phyloP scores from a whole-genome alignment of 2,888 invertebrate genomes.

The Cantharis rufa region DNA sequence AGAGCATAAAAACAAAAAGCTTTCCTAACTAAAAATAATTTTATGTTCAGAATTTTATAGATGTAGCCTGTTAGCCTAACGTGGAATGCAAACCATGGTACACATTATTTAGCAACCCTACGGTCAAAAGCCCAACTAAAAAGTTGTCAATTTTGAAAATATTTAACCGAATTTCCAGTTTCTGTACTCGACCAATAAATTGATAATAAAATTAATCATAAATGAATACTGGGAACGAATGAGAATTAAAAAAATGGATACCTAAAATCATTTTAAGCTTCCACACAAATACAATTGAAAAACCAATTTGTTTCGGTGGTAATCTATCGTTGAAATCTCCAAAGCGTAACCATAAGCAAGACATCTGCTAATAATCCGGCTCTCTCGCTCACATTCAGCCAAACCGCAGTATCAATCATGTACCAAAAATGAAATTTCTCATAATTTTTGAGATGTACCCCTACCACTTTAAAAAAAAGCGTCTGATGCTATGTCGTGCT shows the following conservation, averaged over 20 bases:
- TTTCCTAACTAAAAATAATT: neutral
- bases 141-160: too few species aligned
- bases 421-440: neutral
- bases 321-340: slow-evolving; percentile 16
- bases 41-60: too few species aligned
- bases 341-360: slow-evolving; percentile 10
- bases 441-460: neutral
- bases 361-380: neutral
- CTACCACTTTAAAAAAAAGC: neutral
- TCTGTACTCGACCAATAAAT: too few species aligned
- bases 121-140: too few species aligned
- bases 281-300: neutral
- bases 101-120: too few species aligned
- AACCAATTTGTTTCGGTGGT: slow-evolving; percentile 12
- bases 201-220: neutral
- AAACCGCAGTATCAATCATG: neutral
- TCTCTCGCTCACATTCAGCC: neutral
- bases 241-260: neutral
- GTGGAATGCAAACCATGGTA: too few species aligned
- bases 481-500: neutral
- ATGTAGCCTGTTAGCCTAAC: neutral
- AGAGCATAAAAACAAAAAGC: neutral
- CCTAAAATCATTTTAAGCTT: neutral
- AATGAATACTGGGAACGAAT: neutral
- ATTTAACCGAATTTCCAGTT: neutral